Base-by-base conservation (phyloP, 2,113 vertebrate genomes). In the Hyperoodon ampullatus region DNA sequence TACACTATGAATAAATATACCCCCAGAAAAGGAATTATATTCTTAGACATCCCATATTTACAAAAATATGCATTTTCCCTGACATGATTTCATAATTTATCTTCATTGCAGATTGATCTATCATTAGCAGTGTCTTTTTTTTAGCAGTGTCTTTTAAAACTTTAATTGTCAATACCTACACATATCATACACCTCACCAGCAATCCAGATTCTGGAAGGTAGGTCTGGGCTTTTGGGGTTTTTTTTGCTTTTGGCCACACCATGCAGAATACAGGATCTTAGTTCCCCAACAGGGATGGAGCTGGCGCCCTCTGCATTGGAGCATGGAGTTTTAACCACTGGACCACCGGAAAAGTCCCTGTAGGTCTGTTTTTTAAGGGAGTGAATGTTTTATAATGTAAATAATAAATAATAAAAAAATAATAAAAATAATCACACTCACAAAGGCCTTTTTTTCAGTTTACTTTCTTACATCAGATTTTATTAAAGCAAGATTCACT, bases 401-500 rank as follows among this genome's bases (percentile, higher is more conserved):
- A 95, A 94, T 78, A 39, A 39, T 39, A 39, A 39, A 39, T 39
- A 39, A 39, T 39, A 39, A 39, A 39, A 39, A 39, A 39, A 39
- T 39, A 39, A 39, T 39, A 39, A 39, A 83, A 97, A 94, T 78
- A 91, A 87, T 77, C 55, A 72, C 33, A 66, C 35, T 92, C 35
- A 78, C 74, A 71, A 84, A 87, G 60, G 1, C 11, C 53, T 33
- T n/a, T 66, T 61, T 16, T 42, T 39, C 77, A 80, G 8, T 66
- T 92, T 85, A 33, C 5, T 61, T 80, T 72, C 13, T 81, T 61
- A n/a, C 33, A 23, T 58, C 26, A 85, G 4, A 15, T 75, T 96
- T 92, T 84, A 89, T 75, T 86, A 86, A 86, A 95, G 13, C n/a
- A 75, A 88, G 24, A 63, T 23, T 65, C 47, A 81, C 28, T 19